Evolutionary conservation across 2,888 invertebrate genomes (phyloP).

Genomic region (Anorthoa munda): DNA sequence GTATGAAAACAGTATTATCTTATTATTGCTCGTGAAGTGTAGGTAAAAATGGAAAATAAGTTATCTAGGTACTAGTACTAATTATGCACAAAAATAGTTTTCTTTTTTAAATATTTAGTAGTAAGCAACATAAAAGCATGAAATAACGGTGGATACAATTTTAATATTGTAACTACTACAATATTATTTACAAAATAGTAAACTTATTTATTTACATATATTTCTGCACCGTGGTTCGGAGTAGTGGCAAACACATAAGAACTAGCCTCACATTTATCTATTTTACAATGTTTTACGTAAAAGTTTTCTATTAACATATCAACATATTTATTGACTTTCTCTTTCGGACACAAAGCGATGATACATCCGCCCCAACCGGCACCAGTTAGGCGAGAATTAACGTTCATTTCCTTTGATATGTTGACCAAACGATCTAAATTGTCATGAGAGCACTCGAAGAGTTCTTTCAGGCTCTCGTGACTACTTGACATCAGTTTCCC

Average conservation of each 20-base stretch:
- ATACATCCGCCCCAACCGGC: conserved; percentile 99
- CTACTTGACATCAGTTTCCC: conserved; percentile 97
- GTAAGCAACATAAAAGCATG: not conserved
- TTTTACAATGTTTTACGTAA: conserved; percentile 91
- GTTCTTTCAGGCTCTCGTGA: conserved; percentile 95
- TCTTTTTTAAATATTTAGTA: not conserved
- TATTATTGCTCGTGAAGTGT: not conserved
- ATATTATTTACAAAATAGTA: not conserved
- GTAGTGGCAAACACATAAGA: conserved; percentile 94
- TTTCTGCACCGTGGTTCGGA: conserved; percentile 92
- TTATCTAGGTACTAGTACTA: not conserved
- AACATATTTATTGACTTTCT: conserved; percentile 93
- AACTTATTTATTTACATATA: conserved; percentile 79
- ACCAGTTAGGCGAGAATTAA: conserved; percentile 98
- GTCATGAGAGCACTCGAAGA: conserved; percentile 98
- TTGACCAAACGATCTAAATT: conserved; percentile 96
- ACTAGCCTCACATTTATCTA: conserved; percentile 88
- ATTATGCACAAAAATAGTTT: not conserved
- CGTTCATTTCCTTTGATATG: conserved; percentile 92
- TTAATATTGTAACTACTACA: not conserved
- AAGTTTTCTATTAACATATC: conserved; percentile 93
- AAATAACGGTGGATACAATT: conserved; percentile 8
- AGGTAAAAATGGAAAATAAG: not conserved
- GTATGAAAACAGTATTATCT: not conserved
- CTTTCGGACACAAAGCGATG: conserved; percentile 95